Conservation (phyloP, 2,797 vertebrate species). For the Gymnothorax reevesii region DNA sequence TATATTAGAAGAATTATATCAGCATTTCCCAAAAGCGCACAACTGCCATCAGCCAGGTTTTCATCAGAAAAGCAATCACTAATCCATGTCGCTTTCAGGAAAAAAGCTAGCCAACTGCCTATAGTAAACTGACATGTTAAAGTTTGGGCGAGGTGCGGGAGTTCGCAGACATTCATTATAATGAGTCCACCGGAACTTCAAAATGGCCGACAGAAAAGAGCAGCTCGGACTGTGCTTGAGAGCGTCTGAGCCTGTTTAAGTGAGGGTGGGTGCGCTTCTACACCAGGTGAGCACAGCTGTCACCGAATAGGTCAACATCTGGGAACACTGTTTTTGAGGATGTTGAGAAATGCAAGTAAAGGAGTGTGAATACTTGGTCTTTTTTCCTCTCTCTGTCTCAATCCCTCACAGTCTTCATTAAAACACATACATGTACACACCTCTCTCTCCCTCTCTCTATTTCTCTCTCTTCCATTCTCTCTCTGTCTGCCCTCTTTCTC, state of each 20-base stretch:
- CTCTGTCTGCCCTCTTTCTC: too few species aligned
- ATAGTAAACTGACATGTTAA: conserved; percentile 63
- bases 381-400: neutral
- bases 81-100: conserved; percentile 53
- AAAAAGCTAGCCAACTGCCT: conserved; percentile 56
- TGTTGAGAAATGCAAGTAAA: conserved; percentile 26
- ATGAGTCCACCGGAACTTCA: conserved; percentile 49
- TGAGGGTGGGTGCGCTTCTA: neutral
- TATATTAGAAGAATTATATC: conserved; percentile 34
- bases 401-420: neutral
- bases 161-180: conserved; percentile 58
- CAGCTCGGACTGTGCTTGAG: conserved; percentile 42
- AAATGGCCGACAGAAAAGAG: conserved; percentile 50
- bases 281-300: neutral
- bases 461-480: too few species aligned
- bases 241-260: too few species aligned
- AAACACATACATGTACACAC: too few species aligned
- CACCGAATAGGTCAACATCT: conserved; percentile 56
- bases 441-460: neutral
- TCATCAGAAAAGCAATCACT: conserved; percentile 46
- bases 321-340: conserved; percentile 16
- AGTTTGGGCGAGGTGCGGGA: conserved; percentile 37
- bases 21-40: conserved; percentile 28
- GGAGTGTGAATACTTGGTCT: conserved; percentile 31
- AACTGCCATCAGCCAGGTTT: conserved; percentile 33